Evolutionary conservation across 1,140 invertebrate genomes (phyloP).

Genomic region (Ceratoteleas bidentatus): DNA sequence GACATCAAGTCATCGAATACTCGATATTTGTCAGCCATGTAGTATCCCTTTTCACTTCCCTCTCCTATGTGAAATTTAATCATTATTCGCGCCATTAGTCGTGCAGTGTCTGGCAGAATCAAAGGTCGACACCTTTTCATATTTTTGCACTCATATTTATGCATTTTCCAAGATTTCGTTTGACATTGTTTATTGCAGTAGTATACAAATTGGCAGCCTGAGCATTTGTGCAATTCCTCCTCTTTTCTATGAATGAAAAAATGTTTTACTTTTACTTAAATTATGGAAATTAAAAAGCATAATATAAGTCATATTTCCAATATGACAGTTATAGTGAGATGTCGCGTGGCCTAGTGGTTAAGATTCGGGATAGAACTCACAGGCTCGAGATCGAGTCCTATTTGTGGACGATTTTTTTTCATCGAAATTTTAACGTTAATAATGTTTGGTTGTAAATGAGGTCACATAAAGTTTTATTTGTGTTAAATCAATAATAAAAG

Average conservation of each 20-base stretch:
- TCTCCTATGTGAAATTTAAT: slow-evolving; percentile 86
- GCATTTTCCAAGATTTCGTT: slow-evolving; percentile 87
- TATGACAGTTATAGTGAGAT: too few relatives aligned
- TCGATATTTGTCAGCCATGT: slow-evolving; percentile 85
- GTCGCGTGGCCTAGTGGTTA: too few relatives aligned
- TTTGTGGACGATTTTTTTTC: too few relatives aligned
- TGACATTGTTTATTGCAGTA: slow-evolving; percentile 90
- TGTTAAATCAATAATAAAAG: too few relatives aligned
- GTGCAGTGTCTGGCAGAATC: slow-evolving; percentile 87
- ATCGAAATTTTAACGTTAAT: too few relatives aligned
- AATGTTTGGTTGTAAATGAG: too few relatives aligned
- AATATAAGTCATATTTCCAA: too few relatives aligned
- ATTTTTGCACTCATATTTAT: slow-evolving; percentile 89
- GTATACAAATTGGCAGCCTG: slow-evolving; percentile 89
- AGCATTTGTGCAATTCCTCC: slow-evolving; percentile 84
- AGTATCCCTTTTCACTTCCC: slow-evolving; percentile 84
- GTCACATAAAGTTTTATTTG: too few relatives aligned
- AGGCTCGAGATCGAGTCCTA: too few relatives aligned
- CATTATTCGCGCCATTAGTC: slow-evolving; percentile 88
- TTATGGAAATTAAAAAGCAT: too few relatives aligned
- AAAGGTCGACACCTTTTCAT: slow-evolving; percentile 85
- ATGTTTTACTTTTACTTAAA: too few relatives aligned
- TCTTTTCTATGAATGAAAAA: slow-evolving; percentile 80
- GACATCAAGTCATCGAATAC: slow-evolving; percentile 93
- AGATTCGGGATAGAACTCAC: too few relatives aligned